phyloP scores from a whole-genome alignment of 2,888 invertebrate species.

The Arctia plantaginis region DNA sequence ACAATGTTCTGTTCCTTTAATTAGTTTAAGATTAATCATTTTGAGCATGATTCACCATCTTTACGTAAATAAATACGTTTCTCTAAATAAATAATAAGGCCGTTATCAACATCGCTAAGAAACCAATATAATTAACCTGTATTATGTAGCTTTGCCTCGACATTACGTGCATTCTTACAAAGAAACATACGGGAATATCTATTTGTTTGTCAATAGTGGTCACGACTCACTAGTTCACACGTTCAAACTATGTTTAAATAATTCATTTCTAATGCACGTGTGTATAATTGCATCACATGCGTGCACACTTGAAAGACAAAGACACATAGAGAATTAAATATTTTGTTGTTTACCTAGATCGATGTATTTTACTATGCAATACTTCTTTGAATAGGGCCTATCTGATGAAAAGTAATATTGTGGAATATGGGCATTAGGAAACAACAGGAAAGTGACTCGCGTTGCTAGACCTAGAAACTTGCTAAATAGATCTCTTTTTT shows the following conservation, averaged over 20 bases:
- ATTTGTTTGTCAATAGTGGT: conserved; percentile 37
- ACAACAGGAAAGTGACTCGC: not conserved
- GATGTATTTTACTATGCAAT: not conserved
- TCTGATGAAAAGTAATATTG: not conserved
- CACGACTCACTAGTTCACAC: conserved; percentile 52
- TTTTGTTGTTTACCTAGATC: conserved; percentile 25
- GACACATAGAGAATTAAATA: conserved; percentile 31
- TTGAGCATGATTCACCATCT: not conserved
- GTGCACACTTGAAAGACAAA: conserved; percentile 29
- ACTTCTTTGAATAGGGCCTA: too few species aligned
- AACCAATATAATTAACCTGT: conserved; percentile 6
- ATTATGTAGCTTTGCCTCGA: conserved; percentile 13
- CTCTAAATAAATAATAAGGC: not conserved
- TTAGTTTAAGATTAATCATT: not conserved
- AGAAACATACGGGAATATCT: conserved; percentile 27
- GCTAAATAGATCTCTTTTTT: too few species aligned
- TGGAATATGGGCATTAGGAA: not conserved
- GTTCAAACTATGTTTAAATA: conserved; percentile 31
- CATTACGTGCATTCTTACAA: conserved; percentile 43
- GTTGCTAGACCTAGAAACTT: not conserved
- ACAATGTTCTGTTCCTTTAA: too few species aligned
- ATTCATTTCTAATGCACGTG: conserved; percentile 41
- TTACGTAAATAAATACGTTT: not conserved
- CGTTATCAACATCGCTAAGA: not conserved
- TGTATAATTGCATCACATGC: conserved; percentile 36